phyloP scores from a whole-genome alignment of 2,888 invertebrate species.

The Amaurobius ferox region DNA sequence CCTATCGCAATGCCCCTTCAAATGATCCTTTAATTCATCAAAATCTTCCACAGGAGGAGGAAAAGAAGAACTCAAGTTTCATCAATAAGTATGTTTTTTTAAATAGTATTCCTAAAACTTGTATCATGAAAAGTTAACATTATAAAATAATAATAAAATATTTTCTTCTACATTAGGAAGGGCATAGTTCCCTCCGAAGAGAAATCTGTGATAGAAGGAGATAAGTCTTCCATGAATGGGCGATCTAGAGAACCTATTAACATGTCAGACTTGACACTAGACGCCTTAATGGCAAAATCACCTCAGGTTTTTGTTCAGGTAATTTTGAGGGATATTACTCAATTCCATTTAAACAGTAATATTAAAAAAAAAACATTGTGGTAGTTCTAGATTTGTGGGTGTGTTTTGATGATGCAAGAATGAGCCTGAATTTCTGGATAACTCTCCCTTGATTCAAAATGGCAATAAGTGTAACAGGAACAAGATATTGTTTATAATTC shows the following conservation, averaged over 20 bases:
- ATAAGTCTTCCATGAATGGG: conserved; percentile 35
- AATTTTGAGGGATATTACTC: no score
- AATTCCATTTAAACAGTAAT: no score
- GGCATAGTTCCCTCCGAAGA: conserved; percentile 14
- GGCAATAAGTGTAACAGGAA: no score
- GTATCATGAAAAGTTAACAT: no score
- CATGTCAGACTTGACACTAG: conserved; percentile 73
- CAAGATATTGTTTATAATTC: no score
- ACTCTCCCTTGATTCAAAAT: no score
- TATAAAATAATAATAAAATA: no score
- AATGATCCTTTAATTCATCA: conserved; percentile 19
- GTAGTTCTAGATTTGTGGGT: no score
- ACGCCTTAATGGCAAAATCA: conserved; percentile 71
- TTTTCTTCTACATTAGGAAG: conserved; percentile 20
- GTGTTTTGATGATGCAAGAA: no score
- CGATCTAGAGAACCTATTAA: conserved; percentile 73
- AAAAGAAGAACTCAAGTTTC: conserved; percentile 30
- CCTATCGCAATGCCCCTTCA: conserved; percentile 47
- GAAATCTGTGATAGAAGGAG: conserved; percentile 24
- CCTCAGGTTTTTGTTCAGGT: conserved; percentile 71
- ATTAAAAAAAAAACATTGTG: no score
- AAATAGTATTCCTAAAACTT: no score
- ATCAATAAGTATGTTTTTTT: conserved; percentile 36
- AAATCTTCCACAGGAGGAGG: conserved; percentile 13
- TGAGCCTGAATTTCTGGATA: no score